These are phyloP conservation scores for Drosophila affinis DNA, from an alignment of 2,888 invertebrate genomes.

Conservation along the genomic window DNA sequence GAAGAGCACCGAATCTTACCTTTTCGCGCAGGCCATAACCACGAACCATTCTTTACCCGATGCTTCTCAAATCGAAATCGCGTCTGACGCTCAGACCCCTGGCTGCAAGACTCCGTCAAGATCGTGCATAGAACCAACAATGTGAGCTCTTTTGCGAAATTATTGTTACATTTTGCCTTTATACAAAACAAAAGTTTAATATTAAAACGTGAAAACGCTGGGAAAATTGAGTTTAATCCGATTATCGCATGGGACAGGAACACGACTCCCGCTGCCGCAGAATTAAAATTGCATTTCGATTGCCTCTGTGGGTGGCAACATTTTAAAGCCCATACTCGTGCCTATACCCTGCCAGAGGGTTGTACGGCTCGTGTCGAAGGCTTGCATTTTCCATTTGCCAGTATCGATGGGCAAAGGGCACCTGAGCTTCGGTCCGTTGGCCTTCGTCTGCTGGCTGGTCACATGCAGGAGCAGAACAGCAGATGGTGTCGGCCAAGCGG, in stretches of 20 bases:
- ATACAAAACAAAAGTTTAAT: background rate
- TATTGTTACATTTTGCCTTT: too few species aligned
- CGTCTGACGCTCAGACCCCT: too few species aligned
- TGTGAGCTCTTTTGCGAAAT: too few species aligned
- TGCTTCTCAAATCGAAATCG: too few species aligned
- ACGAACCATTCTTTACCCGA: too few species aligned
- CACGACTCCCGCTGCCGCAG: background rate
- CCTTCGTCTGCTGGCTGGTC: too few species aligned
- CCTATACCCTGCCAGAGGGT: background rate
- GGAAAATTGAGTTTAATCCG: background rate
- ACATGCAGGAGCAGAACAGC: background rate
- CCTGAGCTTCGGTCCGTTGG: background rate
- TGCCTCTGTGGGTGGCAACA: constrained; percentile 31
- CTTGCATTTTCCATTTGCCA: background rate
- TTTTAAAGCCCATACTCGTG: constrained; percentile 39
- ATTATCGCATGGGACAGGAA: background rate
- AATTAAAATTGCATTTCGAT: constrained; percentile 66
- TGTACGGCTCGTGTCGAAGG: background rate
- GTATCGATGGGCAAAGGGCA: background rate
- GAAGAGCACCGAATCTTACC: too few species aligned
- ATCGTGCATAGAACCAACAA: too few species aligned
- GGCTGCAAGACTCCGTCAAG: too few species aligned
- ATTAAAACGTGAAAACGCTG: background rate
- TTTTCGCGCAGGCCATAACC: too few species aligned
- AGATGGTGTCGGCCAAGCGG: constrained; percentile 20